Conservation (phyloP, 2,888 invertebrate genomes). For the Philaethria dido region DNA sequence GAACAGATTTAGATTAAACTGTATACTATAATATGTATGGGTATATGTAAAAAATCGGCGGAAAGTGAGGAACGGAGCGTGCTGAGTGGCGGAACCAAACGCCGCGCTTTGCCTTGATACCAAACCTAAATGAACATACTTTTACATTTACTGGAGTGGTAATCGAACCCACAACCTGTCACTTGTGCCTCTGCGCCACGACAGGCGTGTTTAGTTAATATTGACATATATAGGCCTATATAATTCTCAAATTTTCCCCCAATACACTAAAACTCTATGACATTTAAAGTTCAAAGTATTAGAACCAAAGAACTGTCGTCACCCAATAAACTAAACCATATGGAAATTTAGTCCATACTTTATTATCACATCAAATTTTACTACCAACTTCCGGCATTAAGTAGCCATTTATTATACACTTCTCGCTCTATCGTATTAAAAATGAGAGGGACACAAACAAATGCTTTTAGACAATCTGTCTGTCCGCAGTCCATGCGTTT, state of each 20-base stretch:
- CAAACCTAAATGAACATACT: too few species aligned
- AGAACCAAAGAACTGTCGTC: conserved; percentile 25
- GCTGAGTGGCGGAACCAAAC: too few species aligned
- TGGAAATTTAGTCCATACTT: conserved; percentile 78
- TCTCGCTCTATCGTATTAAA: conserved; percentile 55
- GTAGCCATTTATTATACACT: conserved; percentile 51
- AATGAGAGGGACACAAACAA: conserved; percentile 54
- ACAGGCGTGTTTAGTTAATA: neutral
- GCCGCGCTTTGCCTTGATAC: too few species aligned
- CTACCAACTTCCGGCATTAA: conserved; percentile 77
- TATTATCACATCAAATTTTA: conserved; percentile 80
- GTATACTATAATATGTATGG: too few species aligned
- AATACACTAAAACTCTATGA: conserved; percentile 10
- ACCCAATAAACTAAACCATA: conserved; percentile 54
- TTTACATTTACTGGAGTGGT: too few species aligned
- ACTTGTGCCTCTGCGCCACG: too few species aligned
- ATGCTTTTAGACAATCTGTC: conserved; percentile 61
- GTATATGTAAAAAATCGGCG: too few species aligned
- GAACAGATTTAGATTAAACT: too few species aligned
- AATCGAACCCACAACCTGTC: too few species aligned
- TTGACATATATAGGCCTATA: neutral
- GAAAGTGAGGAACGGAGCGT: too few species aligned
- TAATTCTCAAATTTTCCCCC: neutral
- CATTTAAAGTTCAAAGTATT: conserved; percentile 38
- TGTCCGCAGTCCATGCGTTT: conserved; percentile 73